Percentiles rank a stretch among this genome's conserved stretches.
Evolutionary conservation across 2,888 invertebrate genomes (phyloP).

Genomic region (Lepidochrysops patricia): DNA sequence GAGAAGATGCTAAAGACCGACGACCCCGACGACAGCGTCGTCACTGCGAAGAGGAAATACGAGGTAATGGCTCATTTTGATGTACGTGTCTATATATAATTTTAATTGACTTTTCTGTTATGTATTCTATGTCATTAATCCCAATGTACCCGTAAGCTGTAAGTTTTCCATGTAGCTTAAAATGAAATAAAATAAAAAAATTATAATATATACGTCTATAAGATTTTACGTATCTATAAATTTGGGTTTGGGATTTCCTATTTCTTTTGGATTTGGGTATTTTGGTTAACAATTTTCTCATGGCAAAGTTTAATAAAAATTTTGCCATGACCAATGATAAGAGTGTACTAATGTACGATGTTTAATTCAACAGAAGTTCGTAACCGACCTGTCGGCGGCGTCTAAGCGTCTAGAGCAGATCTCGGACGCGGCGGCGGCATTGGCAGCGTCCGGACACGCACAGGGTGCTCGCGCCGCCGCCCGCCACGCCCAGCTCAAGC

Average conservation of each 20-base stretch:
- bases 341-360: not conserved
- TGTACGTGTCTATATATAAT: too few relatives aligned
- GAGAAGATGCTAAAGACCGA: slow-evolving; percentile 89
- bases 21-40: slow-evolving; percentile 90
- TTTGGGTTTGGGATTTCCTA: too few relatives aligned
- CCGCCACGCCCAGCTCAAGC: slow-evolving; percentile 88
- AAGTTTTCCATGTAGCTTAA: too few relatives aligned
- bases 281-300: not conserved
- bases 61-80: slow-evolving; percentile 71
- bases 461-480: slow-evolving; percentile 76
- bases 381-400: slow-evolving; percentile 95
- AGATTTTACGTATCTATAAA: too few relatives aligned
- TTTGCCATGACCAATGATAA: not conserved
- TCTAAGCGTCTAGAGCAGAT: slow-evolving; percentile 93
- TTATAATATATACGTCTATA: too few relatives aligned
- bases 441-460: slow-evolving; percentile 89
- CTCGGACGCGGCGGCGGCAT: slow-evolving; percentile 88
- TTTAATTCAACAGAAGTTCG: slow-evolving; percentile 78
- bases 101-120: too few relatives aligned
- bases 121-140: too few relatives aligned
- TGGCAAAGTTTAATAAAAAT: not conserved
- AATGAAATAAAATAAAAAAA: too few relatives aligned
- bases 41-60: slow-evolving; percentile 94
- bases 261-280: too few relatives aligned
- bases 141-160: too few relatives aligned